Evolutionary conservation across 53 echinoderm and acorn worm species (phyloP), one percentile per base, ranked within the genome.

Genomic region (Antedon mediterranea): DNA sequence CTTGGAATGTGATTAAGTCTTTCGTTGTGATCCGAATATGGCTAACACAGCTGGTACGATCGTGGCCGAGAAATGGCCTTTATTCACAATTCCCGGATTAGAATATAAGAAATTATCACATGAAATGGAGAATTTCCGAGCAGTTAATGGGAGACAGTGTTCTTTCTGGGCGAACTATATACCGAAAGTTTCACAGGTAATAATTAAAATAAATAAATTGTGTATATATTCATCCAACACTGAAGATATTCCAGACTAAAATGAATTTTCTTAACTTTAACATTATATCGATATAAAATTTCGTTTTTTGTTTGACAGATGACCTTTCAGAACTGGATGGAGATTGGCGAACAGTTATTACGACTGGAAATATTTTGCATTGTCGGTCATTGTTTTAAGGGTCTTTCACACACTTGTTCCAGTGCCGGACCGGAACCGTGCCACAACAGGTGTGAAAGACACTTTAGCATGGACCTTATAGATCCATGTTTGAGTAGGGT

Each of bases 11-110:
- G n/a, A n/a, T n/a, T 29, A 73, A 4, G 75, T 13, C 71, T n/a
- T n/a, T n/a, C n/a, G n/a, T n/a, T n/a, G 90, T 28, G 80, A 90
- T 71, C 90, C 91, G 0, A 88, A 87, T 31, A 81, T 70, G 31
- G 77, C 43, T 15, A 34, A 74, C 26, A 0, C 27, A 0, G 43
- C 57, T 0, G 71, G 72, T 28, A 57, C 75, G 0, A 76, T 34
- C 11, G 82, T 43, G 15, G 29, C 28, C 23, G 82, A 78, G 26
- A 15, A 29, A 4, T 92, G 92, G 92, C 81, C 84, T 14, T 0
- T 27, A 0, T 92, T 77, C 43, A 85, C 86, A 3, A 30, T 92
- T 4, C 89, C 86, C 6, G 89, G 85, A 30, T 34, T 89, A 11
- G 6, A n/a, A 5, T 85, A 92, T 79, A 92, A 92, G 26, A 86